Conservation (phyloP, 2,113 vertebrate genomes). For the cattle (Bos taurus) region ARS-UCD2.0 NC_037329.1:28083501-28084000, state of each 20-base stretch:
- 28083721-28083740: neutral
- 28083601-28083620: neutral
- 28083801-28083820: neutral
- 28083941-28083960: neutral
- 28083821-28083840: neutral
- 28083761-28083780: neutral
- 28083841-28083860: neutral
- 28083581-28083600: neutral
- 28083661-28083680: neutral
- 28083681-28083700: neutral
- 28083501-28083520: neutral
- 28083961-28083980: neutral
- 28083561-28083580: neutral
- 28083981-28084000: neutral
- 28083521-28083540: neutral
- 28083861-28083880: neutral
- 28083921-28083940: neutral
- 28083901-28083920: neutral
- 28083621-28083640: neutral
- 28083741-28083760: accelerated
- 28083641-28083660: neutral
- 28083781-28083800: neutral
- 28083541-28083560: neutral
- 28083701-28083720: neutral
- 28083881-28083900: neutral